phyloP scores from a whole-genome alignment of 2,797 vertebrate species.

The Syngnathus rostellatus region DNA sequence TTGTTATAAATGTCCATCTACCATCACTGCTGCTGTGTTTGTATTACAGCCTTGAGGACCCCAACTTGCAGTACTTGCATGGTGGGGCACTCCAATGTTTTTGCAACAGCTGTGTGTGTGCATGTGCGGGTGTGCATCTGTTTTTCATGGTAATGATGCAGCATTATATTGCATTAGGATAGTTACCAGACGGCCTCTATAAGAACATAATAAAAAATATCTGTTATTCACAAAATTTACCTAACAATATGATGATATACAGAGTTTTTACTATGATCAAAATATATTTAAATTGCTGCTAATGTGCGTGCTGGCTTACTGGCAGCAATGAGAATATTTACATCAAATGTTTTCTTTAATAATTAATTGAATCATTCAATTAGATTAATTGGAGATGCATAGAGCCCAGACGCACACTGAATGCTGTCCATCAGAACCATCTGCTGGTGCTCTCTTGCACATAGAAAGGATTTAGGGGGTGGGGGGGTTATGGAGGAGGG shows the following conservation, averaged over 20 bases:
- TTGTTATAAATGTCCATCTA: neutral
- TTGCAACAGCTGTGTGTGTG: neutral
- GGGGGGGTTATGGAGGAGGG: slow-evolving; percentile 30
- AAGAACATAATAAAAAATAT: neutral
- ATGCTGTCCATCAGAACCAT: slow-evolving; percentile 50
- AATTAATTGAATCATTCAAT: neutral
- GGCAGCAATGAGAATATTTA: neutral
- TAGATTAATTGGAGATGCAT: neutral
- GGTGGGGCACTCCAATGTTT: neutral
- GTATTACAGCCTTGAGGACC: neutral
- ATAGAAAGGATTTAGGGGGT: slow-evolving; percentile 16
- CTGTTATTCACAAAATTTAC: neutral
- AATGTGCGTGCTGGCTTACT: neutral
- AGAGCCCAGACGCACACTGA: slow-evolving; percentile 7
- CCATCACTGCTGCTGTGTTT: neutral
- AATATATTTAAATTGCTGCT: neutral
- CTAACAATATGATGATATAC: neutral
- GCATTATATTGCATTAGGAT: slow-evolving; percentile 1
- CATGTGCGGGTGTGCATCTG: slow-evolving; percentile 4
- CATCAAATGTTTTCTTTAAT: neutral
- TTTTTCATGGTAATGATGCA: slow-evolving; percentile 9
- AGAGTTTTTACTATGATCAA: neutral
- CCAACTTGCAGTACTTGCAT: neutral
- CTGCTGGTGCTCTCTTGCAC: slow-evolving; percentile 51
- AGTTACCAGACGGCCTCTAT: neutral